Percentiles rank a stretch among this genome's conserved stretches.
These are phyloP conservation scores for Malacosoma neustria DNA, from an alignment of 2,888 invertebrate species.

Conservation along the genomic window DNA sequence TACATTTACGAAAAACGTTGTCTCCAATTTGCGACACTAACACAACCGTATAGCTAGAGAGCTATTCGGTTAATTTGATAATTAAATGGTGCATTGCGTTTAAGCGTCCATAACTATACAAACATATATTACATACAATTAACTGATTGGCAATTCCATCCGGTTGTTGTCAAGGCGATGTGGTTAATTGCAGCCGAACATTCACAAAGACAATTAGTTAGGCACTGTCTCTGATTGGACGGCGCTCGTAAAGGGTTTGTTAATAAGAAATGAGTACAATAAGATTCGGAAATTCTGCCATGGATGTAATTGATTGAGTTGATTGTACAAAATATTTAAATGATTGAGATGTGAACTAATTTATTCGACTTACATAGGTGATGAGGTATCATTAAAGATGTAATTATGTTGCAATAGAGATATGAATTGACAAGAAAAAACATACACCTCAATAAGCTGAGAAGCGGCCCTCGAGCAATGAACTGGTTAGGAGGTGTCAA, in stretches of 20 bases:
- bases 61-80: conserved; percentile 15
- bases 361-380: conserved; percentile 1
- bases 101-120: conserved; percentile 14
- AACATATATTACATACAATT: conserved; percentile 24
- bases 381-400: not conserved
- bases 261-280: conserved; percentile 1
- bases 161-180: conserved; percentile 34
- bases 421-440: too few species aligned
- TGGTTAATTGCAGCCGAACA: conserved; percentile 48
- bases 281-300: conserved; percentile 2
- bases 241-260: conserved; percentile 7
- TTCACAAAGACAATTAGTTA: conserved; percentile 57
- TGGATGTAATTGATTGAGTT: conserved; percentile 1
- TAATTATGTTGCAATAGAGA: conserved; percentile 1
- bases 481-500: conserved; percentile 38
- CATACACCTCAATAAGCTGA: conserved; percentile 8
- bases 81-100: conserved; percentile 14
- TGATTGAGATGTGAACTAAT: too few species aligned
- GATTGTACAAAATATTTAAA: too few species aligned
- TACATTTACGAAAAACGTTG: not conserved
- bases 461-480: conserved; percentile 44
- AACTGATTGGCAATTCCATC: conserved; percentile 59
- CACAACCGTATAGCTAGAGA: too few species aligned
- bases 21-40: conserved; percentile 8
- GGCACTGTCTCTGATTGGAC: conserved; percentile 31